Base-by-base conservation (phyloP, 2,797 vertebrate genomes). In the Typhlichthys eigenmanni region DNA sequence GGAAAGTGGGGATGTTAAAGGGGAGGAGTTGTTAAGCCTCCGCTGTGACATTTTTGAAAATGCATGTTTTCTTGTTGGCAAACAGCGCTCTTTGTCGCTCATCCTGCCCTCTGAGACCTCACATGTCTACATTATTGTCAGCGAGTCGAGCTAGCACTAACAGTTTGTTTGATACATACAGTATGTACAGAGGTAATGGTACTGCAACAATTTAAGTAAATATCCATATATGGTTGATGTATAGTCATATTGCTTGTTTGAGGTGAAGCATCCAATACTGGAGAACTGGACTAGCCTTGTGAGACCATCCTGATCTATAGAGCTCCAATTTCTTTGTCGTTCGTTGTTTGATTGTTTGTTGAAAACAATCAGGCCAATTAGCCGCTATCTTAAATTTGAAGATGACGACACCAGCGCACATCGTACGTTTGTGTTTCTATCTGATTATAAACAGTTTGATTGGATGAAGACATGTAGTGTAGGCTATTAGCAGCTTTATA, bases 31-130 rank as follows among this genome's bases (percentile, higher is more conserved):
- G 66, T 76, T 69, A 68, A 76, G 76, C 72, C 78, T 85, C 72
- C 0, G 52, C 51, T 55, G 74, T 90, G 87, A 88, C 86, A 90
- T 90, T 91, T 86, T 58, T 38, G 77, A 84, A 13, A 81, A 78
- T 16, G 60, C 66, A 68, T 71, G 69, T 84, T 79, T 84, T 76
- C 60, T 71, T 74, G 66, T 79, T 60, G 65, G 66, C 72, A 66
- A 78, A 79, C 24, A 29, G 24, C 24, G 4, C 79, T 73, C 74
- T 71, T 64, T 58, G 61, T n/a, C 47, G 13, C 58, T 66, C 71
- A 68, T 75, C 62, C 58, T 29, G 24, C 24, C 24, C 24, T 29
- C 24, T 29, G 24, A 56, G 67, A 54, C 52, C 68, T 80, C 59
- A 68, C 66, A 72, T 69, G 68, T 75, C 71, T 74, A 46, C 66